phyloP scores from a whole-genome alignment of 1,140 invertebrate species.

The Drosophila saltans region DNA sequence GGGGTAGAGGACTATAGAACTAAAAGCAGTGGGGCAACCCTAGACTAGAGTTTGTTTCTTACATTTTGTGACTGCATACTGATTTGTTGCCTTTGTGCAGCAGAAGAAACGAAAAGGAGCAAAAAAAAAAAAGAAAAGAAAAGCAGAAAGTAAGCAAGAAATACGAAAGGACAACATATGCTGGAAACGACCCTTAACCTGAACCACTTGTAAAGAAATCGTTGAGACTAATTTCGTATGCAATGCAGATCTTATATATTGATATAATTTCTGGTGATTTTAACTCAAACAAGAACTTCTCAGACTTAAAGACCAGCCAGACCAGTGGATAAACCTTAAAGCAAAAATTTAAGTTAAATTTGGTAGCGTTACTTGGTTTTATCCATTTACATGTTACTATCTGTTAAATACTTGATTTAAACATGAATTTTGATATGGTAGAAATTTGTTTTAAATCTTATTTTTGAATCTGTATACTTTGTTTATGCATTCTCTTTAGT shows the following conservation, averaged over 20 bases:
- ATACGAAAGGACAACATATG: conserved; percentile 64
- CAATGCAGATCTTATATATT: conserved; percentile 69
- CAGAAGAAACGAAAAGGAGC: conserved; percentile 46
- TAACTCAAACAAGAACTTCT: conserved; percentile 32
- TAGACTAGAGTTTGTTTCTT: conserved; percentile 47
- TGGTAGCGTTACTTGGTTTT: conserved; percentile 5
- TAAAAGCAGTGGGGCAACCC: conserved; percentile 17
- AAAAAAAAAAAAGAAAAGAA: conserved; percentile 19
- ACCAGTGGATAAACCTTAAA: conserved; percentile 22
- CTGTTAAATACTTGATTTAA: too few relatives aligned
- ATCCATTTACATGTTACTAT: not conserved
- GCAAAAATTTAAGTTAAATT: conserved; percentile 39
- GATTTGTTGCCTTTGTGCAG: conserved; percentile 79
- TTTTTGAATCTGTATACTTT: too few relatives aligned
- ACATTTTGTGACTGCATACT: conserved; percentile 79
- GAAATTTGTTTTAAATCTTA: too few relatives aligned
- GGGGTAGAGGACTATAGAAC: conserved; percentile 7
- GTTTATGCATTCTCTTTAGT: too few relatives aligned
- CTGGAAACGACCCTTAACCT: conserved; percentile 76
- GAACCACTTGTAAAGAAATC: conserved; percentile 47
- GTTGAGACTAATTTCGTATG: conserved; percentile 71
- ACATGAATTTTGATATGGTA: too few relatives aligned
- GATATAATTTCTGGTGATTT: conserved; percentile 71
- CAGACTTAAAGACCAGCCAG: conserved; percentile 30
- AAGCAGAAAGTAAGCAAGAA: conserved; percentile 22